Percentiles rank a stretch among this genome's conserved stretches.
Conservation (phyloP, 2,113 vertebrate genomes). For the Aphyosemion australe region DNA sequence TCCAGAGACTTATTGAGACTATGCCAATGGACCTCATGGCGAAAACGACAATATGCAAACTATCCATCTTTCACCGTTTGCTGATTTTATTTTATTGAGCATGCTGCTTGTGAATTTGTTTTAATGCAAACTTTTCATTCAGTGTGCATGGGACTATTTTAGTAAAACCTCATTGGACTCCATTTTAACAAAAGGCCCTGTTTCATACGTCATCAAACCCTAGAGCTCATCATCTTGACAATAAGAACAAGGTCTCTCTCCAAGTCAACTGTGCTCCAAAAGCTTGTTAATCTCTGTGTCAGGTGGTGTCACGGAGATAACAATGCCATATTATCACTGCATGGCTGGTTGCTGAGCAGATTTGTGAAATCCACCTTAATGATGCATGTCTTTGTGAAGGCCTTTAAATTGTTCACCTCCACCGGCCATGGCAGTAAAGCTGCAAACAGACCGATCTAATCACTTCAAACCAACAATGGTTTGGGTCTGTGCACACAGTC, state of each 20-base stretch:
- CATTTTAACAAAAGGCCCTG: background rate
- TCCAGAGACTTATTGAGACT: slow-evolving; percentile 43
- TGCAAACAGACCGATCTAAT: slow-evolving; percentile 38
- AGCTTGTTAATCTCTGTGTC: slow-evolving; percentile 78
- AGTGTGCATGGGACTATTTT: background rate
- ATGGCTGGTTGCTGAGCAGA: slow-evolving; percentile 69
- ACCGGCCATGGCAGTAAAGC: slow-evolving; percentile 24
- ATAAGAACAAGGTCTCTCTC: slow-evolving; percentile 58
- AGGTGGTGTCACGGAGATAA: slow-evolving; percentile 64
- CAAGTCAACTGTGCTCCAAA: slow-evolving; percentile 64
- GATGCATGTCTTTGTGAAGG: slow-evolving; percentile 55
- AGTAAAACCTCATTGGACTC: background rate
- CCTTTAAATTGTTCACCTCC: slow-evolving; percentile 55
- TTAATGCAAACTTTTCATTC: background rate
- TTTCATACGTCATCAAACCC: slow-evolving; percentile 14
- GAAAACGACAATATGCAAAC: slow-evolving; percentile 34
- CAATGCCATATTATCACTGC: slow-evolving; percentile 72
- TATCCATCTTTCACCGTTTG: slow-evolving; percentile 1
- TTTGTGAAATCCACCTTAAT: slow-evolving; percentile 65
- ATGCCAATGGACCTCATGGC: slow-evolving; percentile 21
- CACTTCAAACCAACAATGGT: slow-evolving; percentile 10
- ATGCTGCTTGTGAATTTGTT: slow-evolving; percentile 4
- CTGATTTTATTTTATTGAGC: background rate
- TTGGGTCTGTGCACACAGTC: slow-evolving; percentile 5
- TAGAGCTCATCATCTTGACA: slow-evolving; percentile 21